Evolutionary conservation across 35 echinoderm and acorn worm species (phyloP), one percentile per base, ranked within the genome.

Genomic region (Hemicentrotus pulcherrimus): DNA sequence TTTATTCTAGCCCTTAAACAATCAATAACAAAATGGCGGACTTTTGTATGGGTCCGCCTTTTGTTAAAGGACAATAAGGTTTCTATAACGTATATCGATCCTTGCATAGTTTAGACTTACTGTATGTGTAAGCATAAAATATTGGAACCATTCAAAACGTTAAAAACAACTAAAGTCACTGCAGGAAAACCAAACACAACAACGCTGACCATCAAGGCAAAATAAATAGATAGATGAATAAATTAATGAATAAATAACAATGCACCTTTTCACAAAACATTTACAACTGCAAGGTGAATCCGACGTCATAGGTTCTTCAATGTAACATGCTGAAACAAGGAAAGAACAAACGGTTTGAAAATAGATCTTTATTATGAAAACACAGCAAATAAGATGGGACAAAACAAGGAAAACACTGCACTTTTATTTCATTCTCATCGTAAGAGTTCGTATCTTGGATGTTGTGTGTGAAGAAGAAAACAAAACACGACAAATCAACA

Each of bases 281-380:
- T 50, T 50, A 70, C 2, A 4, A 70, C 61, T 70, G 15, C 61
- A 78, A n/a, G 28, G 65, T 78, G 28, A 78, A 78, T 22, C 65
- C 19, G 7, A 78, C 65, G 28, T 78, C 65, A 78, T n/a, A 78
- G 5, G 19, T 78, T n/a, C 22, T 22, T 78, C 65, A 28, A 1
- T n/a, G 61, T 24, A 70, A 28, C 13, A 28, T n/a, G 65, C 65
- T 78, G 65, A 78, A 78, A 78, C 19, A 78, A 78, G 24, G 19
- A 78, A 78, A 78, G 6, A 6, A 70, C 18, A 70, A 19, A 1
- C 0, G 28, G 19, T 22, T 78, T 78, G 19, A 8, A 55, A 78
- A 78, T n/a, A 78, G 22, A 78, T 78, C 50, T 78, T 78, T 78
- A 78, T 78, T 78, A 28, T 78, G 65, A 78, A 78, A 78, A 78